These are phyloP conservation scores for Stenolophus ochropezus DNA, from an alignment of 2,888 invertebrate species.

Conservation along the genomic window DNA sequence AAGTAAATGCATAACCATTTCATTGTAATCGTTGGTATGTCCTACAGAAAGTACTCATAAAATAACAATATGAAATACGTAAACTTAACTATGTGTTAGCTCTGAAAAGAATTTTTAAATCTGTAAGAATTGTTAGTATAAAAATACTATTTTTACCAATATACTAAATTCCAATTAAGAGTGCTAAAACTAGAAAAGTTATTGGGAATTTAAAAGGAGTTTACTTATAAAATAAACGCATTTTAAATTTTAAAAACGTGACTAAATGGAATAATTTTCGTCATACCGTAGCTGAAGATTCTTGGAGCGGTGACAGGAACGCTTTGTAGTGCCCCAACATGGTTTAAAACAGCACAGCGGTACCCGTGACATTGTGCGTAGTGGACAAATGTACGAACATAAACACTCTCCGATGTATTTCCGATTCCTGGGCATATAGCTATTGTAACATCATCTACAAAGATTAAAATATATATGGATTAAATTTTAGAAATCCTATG, in stretches of 20 bases:
- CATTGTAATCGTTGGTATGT: slow-evolving; percentile 90
- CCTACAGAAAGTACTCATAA: slow-evolving; percentile 75
- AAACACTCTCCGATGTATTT: slow-evolving; percentile 95
- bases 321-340: slow-evolving; percentile 91
- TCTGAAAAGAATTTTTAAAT: slow-evolving; percentile 6
- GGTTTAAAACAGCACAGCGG: slow-evolving; percentile 94
- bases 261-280: neutral
- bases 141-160: neutral
- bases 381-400: slow-evolving; percentile 94
- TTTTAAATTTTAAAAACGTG: neutral
- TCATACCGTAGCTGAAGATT: slow-evolving; percentile 93
- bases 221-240: too few relatives aligned
- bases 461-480: neutral
- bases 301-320: slow-evolving; percentile 90
- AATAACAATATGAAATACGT: neutral
- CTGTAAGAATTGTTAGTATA: neutral
- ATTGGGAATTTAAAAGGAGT: neutral
- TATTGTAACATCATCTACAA: slow-evolving; percentile 88
- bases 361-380: slow-evolving; percentile 94
- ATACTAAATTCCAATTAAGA: neutral
- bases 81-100: neutral
- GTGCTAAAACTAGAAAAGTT: neutral
- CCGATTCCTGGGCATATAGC: slow-evolving; percentile 95
- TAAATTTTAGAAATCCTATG: neutral
- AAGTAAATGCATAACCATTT: slow-evolving; percentile 85